Conservation (phyloP, 2,888 invertebrate genomes). For the Apoda limacodes region DNA sequence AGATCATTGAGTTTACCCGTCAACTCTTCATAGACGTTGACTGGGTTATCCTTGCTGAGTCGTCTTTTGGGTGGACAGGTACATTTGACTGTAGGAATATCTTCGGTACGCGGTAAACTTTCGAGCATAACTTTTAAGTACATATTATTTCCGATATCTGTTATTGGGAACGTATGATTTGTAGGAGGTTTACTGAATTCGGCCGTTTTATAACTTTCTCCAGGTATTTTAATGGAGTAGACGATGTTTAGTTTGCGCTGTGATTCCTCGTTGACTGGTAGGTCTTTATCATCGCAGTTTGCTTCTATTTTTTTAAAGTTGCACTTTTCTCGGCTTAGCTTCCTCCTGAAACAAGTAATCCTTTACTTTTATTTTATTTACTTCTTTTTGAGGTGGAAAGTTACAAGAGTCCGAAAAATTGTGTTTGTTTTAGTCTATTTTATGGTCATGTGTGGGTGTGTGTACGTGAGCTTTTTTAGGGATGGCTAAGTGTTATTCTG, state of each 20-base stretch:
- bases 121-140: conserved; percentile 72
- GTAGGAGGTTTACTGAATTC: conserved; percentile 69
- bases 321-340: conserved; percentile 60
- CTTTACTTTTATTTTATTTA: too few relatives aligned
- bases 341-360: conserved; percentile 42
- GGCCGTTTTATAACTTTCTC: conserved; percentile 67
- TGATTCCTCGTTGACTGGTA: conserved; percentile 25
- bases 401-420: background rate
- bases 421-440: too few relatives aligned
- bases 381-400: too few relatives aligned
- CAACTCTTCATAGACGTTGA: conserved; percentile 41
- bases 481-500: too few relatives aligned
- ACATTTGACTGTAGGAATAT: conserved; percentile 73
- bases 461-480: too few relatives aligned
- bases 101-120: conserved; percentile 80
- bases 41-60: conserved; percentile 40
- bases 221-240: conserved; percentile 77
- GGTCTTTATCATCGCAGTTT: conserved; percentile 46
- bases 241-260: conserved; percentile 64
- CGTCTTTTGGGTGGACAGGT: conserved; percentile 44
- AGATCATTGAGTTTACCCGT: conserved; percentile 55
- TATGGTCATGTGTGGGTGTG: too few relatives aligned
- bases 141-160: conserved; percentile 73
- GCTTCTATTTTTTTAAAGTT: conserved; percentile 61
- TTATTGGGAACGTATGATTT: conserved; percentile 79